Evolutionary conservation across 2,888 invertebrate genomes (phyloP).

Genomic region (Lycia hirtaria): DNA sequence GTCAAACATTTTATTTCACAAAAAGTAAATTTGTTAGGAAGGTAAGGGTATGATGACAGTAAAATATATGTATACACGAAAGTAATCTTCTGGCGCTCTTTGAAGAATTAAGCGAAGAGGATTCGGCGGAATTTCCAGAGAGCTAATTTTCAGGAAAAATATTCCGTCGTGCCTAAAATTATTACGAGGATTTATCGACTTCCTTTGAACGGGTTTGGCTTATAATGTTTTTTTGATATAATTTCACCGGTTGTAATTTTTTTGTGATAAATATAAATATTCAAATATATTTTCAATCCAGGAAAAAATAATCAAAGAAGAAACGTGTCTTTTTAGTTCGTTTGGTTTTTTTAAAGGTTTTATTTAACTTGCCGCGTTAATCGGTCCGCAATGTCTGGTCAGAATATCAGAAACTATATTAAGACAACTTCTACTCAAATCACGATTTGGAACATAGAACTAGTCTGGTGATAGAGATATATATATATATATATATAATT

Average conservation of each 20-base stretch:
- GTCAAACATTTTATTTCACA: not conserved
- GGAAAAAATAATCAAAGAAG: too few relatives aligned
- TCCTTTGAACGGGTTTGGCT: constrained; percentile 1
- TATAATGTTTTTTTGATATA: not conserved
- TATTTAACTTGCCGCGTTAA: too few relatives aligned
- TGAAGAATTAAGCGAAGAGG: constrained; percentile 10
- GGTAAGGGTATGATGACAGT: not conserved
- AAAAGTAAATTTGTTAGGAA: not conserved
- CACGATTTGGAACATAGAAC: too few relatives aligned
- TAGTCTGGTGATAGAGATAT: too few relatives aligned
- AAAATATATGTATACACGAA: constrained; percentile 11
- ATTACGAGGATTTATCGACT: constrained; percentile 8
- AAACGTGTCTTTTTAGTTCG: not conserved
- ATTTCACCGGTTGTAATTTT: too few relatives aligned
- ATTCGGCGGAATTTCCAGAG: not conserved
- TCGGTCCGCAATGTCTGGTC: too few relatives aligned
- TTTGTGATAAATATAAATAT: too few relatives aligned
- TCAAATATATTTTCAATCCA: too few relatives aligned
- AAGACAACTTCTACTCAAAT: too few relatives aligned
- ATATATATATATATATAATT: too few relatives aligned
- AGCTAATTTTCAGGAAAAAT: constrained; percentile 15
- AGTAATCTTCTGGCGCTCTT: constrained; percentile 11
- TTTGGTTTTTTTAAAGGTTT: not conserved
- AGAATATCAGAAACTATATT: too few relatives aligned
- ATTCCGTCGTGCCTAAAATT: constrained; percentile 10